phyloP scores from a whole-genome alignment of 2,888 invertebrate species.

The Pterobdella sp. region DNA sequence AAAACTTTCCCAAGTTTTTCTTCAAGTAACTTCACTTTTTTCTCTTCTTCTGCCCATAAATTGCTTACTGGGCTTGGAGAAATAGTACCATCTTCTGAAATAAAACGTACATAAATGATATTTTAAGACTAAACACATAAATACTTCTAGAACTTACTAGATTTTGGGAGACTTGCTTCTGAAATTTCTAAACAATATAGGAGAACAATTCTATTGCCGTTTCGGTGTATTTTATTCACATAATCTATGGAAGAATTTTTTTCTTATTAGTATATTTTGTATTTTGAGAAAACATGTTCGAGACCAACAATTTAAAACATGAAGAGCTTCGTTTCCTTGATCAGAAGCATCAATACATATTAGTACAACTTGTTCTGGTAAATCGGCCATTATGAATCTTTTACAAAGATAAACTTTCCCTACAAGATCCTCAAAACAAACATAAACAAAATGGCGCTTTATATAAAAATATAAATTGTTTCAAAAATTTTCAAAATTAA shows the following conservation, averaged over 20 bases:
- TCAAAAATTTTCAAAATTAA: too few relatives aligned
- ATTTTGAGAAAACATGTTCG: too few relatives aligned
- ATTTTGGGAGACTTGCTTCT: conserved; percentile 33
- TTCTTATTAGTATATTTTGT: too few relatives aligned
- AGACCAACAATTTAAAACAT: background rate
- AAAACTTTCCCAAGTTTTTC: conserved; percentile 36
- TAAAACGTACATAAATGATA: conserved; percentile 1
- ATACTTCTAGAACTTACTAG: conserved; percentile 34
- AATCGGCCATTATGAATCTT: too few relatives aligned
- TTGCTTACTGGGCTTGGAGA: conserved; percentile 39
- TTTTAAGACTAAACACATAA: background rate
- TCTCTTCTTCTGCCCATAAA: conserved; percentile 40
- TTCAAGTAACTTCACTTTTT: conserved; percentile 37
- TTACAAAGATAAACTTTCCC: too few relatives aligned
- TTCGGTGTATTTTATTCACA: conserved; percentile 37
- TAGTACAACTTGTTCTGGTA: conserved; percentile 7
- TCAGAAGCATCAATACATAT: background rate
- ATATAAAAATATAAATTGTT: too few relatives aligned
- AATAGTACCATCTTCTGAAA: conserved; percentile 38
- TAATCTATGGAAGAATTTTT: conserved; percentile 37
- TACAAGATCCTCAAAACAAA: too few relatives aligned
- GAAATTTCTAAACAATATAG: conserved; percentile 39
- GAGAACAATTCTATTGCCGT: conserved; percentile 38
- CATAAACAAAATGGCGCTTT: too few relatives aligned
- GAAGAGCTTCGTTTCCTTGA: conserved; percentile 7